Evolutionary conservation across 2,888 invertebrate genomes (phyloP), one percentile per base, ranked within the genome.

Genomic region (Aelia acuminata): DNA sequence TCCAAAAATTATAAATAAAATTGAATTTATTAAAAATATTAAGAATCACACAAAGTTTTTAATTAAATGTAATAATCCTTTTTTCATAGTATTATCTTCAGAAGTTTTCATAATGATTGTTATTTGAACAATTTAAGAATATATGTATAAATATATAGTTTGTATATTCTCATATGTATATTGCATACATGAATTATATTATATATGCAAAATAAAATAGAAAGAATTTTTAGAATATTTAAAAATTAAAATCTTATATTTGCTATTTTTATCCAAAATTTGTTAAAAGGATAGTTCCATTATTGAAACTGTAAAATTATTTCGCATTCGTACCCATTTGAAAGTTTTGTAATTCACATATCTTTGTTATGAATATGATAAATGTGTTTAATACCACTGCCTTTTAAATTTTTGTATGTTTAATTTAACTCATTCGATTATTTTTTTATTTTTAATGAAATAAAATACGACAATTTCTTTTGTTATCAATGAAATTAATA

Each of bases 181-280:
- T 70, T 70, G 63, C 63, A 70, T 70, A 70, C 63, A 70, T 70
- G 63, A 70, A 70, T 70, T 70, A 87, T 70, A 70, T 70, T 53
- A 87, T 63, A 57, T 50, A 50, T 50, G 70, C 31, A 87, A 47
- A 87, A 53, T 47, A 15, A 53, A 87, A 87, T 87, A 87, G 86
- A 57, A 43, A 86, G 31, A 63, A 87, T 70, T 70, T 87, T 70
- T 63, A 87, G 39, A 70, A 70, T 87, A 87, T 70, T 49, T 50
- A 53, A 49, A 50, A 85, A 39, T 35, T 85, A 53, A 85, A 70
- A 87, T 87, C 47, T 86, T 86, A 87, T 63, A 70, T 87, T 87
- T 70, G 47, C 39, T 87, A 87, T 63, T 87, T 57, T 87, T 47
- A 85, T 39, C 57, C 53, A 53, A 43, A 53, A 0, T n/a, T n/a